Base-by-base conservation (phyloP, 1,140 invertebrate genomes). In the Vanessa atalanta region DNA sequence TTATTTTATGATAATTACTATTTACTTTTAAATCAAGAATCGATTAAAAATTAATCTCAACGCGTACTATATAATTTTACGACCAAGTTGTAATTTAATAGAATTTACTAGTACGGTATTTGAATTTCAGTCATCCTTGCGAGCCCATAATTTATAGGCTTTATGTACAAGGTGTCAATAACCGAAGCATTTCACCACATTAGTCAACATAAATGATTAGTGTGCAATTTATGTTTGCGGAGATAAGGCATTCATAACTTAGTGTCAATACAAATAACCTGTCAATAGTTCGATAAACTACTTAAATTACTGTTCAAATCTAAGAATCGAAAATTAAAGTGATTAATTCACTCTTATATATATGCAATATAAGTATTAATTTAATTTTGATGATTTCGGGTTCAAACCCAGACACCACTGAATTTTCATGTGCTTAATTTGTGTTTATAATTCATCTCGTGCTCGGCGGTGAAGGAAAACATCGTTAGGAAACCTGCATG, bases 191-290 rank as follows among this genome's bases (percentile, higher is more conserved):
- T 72, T 55, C 70, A 48, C 26, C 65, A 50, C 20, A 47, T 66
- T 47, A 60, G 53, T 37, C 51, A 71, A 65, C 61, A 72, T 65
- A 66, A 60, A 72, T 72, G 65, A 61, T 72, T 72, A 72, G 64
- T 61, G 57, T 72, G 53, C 71, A 72, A 72, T 67, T 67, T 66
- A 72, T 72, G 65, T 65, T 65, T 66, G 51, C 12, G 60, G 64
- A 60, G 71, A 72, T 65, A 72, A 66, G 65, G 47, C 65, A 53
- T 61, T 61, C 53, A 51, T 53, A 47, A 53, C 55, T 48, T 20
- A 60, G 23, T n/a, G 71, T 72, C 67, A 72, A 67, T 53, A 72
- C 55, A 47, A 67, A 72, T 61, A 48, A 67, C 71, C 47, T 60
- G 71, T 67, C 71, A 50, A 47, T 53, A 69, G 26, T 31, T 37